phyloP scores from a whole-genome alignment of 1,140 invertebrate species.

The Papilio machaon region DNA sequence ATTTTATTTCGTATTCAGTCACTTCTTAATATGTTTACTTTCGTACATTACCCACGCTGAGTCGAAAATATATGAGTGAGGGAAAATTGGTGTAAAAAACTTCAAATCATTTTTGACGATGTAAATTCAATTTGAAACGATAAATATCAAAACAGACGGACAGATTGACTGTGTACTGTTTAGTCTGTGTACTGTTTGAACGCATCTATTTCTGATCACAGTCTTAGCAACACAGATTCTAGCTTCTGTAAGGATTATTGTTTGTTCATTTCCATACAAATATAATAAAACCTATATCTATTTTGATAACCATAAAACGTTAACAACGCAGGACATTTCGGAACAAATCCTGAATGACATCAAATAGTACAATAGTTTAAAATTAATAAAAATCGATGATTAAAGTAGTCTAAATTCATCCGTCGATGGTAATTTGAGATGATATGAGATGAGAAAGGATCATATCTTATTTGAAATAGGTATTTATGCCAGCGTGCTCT shows the following conservation, averaged over 20 bases:
- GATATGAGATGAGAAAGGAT: too few species aligned
- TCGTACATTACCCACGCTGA: too few species aligned
- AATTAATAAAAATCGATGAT: too few species aligned
- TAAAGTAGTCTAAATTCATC: too few species aligned
- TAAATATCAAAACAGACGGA: conserved; percentile 34
- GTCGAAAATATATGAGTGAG: not conserved
- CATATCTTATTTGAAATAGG: too few species aligned
- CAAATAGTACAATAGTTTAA: not conserved
- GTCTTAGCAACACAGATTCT: not conserved
- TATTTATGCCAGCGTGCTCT: not conserved
- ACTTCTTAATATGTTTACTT: too few species aligned
- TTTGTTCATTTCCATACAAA: not conserved
- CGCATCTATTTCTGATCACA: conserved; percentile 27
- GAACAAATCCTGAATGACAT: not conserved
- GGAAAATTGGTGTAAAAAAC: not conserved
- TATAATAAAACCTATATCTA: not conserved
- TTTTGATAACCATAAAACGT: not conserved
- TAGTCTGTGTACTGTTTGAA: conserved; percentile 32
- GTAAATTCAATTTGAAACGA: conserved; percentile 27
- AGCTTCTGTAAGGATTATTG: not conserved
- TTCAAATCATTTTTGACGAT: conserved; percentile 23
- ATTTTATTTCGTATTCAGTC: too few species aligned
- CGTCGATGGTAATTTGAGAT: too few species aligned
- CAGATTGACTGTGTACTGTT: conserved; percentile 31
- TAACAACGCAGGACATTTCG: not conserved